phyloP scores from a whole-genome alignment of 1,140 invertebrate genomes.

The Drosophila pachea region DNA sequence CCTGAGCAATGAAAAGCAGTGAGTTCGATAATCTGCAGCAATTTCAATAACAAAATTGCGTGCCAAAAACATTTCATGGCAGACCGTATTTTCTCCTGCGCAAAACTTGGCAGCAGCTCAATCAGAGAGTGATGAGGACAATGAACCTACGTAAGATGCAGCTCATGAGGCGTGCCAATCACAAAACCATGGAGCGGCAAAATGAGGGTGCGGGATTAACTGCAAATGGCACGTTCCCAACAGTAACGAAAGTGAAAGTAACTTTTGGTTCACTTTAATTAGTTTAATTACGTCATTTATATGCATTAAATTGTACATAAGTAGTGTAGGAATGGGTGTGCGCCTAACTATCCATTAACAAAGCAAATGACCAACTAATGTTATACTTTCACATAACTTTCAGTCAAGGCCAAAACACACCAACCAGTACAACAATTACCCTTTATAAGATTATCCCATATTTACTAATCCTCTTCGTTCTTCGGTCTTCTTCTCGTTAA shows the following conservation, averaged over 20 bases:
- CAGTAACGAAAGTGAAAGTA: constrained; percentile 57
- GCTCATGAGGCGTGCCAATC: constrained; percentile 41
- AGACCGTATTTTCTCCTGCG: background rate
- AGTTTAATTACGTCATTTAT: constrained; percentile 60
- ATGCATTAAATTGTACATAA: constrained; percentile 17
- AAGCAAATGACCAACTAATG: constrained; percentile 23
- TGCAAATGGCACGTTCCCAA: constrained; percentile 1
- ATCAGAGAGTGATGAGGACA: constrained; percentile 29
- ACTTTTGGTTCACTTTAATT: constrained; percentile 64
- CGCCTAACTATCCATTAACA: constrained; percentile 9
- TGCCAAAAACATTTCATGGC: constrained; percentile 57
- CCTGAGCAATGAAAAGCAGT: background rate
- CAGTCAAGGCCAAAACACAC: constrained; percentile 17
- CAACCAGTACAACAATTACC: constrained; percentile 10
- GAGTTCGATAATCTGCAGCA: constrained; percentile 5
- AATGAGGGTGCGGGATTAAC: background rate
- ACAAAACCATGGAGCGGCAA: constrained; percentile 19
- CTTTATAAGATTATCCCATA: constrained; percentile 28
- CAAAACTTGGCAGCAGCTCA: constrained; percentile 4
- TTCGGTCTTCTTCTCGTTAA: background rate
- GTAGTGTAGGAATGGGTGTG: background rate
- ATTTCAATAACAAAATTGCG: constrained; percentile 48
- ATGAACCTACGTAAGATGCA: constrained; percentile 55
- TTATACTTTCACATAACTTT: constrained; percentile 12
- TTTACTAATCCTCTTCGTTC: background rate